Evolutionary conservation across 2,113 vertebrate species (phyloP).

Genomic region (Paramormyrops kingsleyae): DNA sequence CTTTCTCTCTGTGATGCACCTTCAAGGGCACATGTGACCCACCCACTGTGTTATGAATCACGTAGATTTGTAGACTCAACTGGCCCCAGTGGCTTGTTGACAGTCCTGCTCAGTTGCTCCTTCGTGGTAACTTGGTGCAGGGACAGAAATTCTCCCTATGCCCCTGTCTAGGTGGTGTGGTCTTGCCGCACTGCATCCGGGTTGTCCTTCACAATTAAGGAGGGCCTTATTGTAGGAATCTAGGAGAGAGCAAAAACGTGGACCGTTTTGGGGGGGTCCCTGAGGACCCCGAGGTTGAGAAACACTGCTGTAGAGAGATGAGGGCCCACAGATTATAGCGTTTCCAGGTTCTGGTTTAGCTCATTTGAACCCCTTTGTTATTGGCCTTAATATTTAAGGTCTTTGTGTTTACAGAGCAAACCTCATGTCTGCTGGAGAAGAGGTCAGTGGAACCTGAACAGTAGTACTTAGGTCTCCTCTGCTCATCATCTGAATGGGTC

Average conservation of each 20-base stretch:
- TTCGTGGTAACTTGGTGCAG: not conserved
- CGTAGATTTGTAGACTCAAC: not conserved
- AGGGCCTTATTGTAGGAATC: not conserved
- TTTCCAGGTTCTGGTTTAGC: not conserved
- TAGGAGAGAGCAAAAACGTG: not conserved
- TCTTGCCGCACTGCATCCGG: not conserved
- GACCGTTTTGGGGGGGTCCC: not conserved
- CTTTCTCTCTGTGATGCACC: not conserved
- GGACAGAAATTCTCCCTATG: not conserved
- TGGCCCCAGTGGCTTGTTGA: not conserved
- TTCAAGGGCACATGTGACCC: not conserved
- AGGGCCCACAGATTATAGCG: not conserved
- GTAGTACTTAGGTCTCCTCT: not conserved
- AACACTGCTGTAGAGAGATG: not conserved
- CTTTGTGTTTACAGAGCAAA: not conserved
- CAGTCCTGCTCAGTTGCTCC: not conserved
- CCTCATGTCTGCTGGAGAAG: not conserved
- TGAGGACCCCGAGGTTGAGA: not conserved
- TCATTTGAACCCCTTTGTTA: not conserved
- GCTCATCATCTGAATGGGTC: not conserved
- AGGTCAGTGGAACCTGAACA: not conserved
- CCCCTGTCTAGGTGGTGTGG: not conserved
- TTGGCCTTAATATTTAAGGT: not conserved
- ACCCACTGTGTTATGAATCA: not conserved
- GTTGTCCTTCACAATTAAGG: not conserved